These are phyloP conservation scores for Meghimatium bilineatum DNA, from an alignment of 2,888 invertebrate genomes.

Conservation along the genomic window DNA sequence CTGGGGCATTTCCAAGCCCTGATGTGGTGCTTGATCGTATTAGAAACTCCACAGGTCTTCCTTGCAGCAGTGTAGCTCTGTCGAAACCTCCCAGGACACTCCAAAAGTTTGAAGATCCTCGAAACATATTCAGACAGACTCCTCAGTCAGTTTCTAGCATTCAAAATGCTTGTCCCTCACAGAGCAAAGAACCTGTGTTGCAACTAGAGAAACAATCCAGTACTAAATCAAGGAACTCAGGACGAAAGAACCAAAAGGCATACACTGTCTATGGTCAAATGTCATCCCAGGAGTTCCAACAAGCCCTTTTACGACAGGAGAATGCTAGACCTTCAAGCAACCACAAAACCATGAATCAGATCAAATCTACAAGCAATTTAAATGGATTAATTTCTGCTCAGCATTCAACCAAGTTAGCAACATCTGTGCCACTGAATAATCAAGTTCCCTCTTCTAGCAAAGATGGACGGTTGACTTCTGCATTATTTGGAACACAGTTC, in stretches of 20 bases:
- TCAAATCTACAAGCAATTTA: constrained; percentile 12
- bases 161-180: constrained; percentile 12
- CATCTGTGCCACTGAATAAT: background rate
- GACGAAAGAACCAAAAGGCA: background rate
- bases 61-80: constrained; percentile 31
- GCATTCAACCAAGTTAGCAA: constrained; percentile 25
- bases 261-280: background rate
- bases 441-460: constrained; percentile 17
- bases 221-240: constrained; percentile 26
- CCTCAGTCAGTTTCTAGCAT: constrained; percentile 32
- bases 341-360: constrained; percentile 15
- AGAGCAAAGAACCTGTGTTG: background rate
- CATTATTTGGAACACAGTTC: constrained; percentile 54
- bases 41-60: constrained; percentile 45
- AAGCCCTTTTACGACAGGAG: constrained; percentile 9
- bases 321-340: background rate
- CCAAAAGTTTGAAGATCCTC: constrained; percentile 43
- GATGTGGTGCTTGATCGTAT: constrained; percentile 52
- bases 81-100: background rate
- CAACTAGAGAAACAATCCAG: constrained; percentile 10
- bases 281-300: constrained; percentile 25
- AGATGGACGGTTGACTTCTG: constrained; percentile 49
- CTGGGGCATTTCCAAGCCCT: constrained; percentile 49
- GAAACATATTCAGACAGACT: constrained; percentile 43
- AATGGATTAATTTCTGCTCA: constrained; percentile 39